Base-by-base conservation (phyloP, 2,888 invertebrate species). In the Pherbina coryleti region DNA sequence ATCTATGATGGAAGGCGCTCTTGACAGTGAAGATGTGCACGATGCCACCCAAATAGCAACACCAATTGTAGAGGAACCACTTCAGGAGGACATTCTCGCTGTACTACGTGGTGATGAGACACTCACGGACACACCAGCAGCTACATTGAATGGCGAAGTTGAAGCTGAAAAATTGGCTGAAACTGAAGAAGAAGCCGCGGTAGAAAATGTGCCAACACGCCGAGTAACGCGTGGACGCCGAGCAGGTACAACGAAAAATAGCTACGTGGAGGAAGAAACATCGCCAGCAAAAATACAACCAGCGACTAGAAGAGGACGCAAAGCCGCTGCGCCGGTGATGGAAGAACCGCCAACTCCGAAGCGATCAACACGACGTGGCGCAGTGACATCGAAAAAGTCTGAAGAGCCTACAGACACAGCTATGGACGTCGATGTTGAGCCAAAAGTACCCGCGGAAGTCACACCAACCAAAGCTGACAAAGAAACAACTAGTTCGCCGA, bases 1-100 rank as follows among this genome's bases (percentile, higher is more conserved):
- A 79, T 89, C 90, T n/a, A 89, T 90, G 89, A 89, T 89, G 89
- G 75, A 75, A 51, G 75, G 75, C 7, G 80, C 53, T 34, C 83
- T 86, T 82, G 86, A 85, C 78, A 84, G 84, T 80, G 87, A 87
- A 37, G 83, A 81, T 8, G 76, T 66, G 17, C 25, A 17, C 17
- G 80, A 76, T 8, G 81, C 80, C 17, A 73, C 79, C 34, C 75
- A 51, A 53, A 78, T 81, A 67, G 76, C 49, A 31, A 71, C 81
- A 5, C 81, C 82, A 31, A 82, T 82, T 28, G 72, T 75, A 19
- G 81, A 81, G 4, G 82, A 81, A 62, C 88, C 88, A 2, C 77
- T 88, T 19, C 84, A 87, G 37, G 88, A 87, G 76, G 89, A 89
- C 74, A 90, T 89, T 28, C 74, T 89, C 17, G 87, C 89, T 5